Evolutionary conservation across 1,140 invertebrate genomes (phyloP).

Genomic region (Drosophila kurseongensis): DNA sequence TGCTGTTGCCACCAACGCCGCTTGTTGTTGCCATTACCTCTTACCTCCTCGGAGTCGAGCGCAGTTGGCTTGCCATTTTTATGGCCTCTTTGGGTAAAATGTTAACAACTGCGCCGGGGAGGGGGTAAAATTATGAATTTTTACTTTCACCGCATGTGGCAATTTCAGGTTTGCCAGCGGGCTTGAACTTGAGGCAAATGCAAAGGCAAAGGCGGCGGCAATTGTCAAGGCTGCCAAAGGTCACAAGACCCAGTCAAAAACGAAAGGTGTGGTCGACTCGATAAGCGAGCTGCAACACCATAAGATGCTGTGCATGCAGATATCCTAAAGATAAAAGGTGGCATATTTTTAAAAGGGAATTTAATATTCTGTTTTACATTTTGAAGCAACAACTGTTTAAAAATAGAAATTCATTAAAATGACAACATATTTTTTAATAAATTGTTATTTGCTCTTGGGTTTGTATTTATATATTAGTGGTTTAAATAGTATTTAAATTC

Average conservation of each 20-base stretch:
- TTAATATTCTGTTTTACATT: neutral
- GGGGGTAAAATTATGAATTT: conserved; percentile 80
- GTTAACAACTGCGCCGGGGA: conserved; percentile 34
- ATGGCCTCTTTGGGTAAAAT: conserved; percentile 72
- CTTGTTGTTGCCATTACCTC: conserved; percentile 12
- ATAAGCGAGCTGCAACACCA: conserved; percentile 27
- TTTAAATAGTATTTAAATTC: neutral
- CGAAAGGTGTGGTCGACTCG: conserved; percentile 65
- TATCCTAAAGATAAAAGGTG: neutral
- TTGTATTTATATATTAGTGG: too few relatives aligned
- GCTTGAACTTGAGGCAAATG: conserved; percentile 72
- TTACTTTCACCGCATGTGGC: conserved; percentile 84
- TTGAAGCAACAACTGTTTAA: too few relatives aligned
- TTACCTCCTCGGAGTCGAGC: conserved; percentile 31
- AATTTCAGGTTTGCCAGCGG: conserved; percentile 40
- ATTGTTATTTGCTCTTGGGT: too few relatives aligned
- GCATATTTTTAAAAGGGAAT: neutral
- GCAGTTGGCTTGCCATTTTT: conserved; percentile 72
- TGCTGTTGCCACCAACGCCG: conserved; percentile 34
- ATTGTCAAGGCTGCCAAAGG: conserved; percentile 78
- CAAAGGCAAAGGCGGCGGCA: conserved; percentile 35
- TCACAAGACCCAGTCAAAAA: conserved; percentile 33
- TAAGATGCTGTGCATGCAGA: neutral
- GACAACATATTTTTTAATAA: too few relatives aligned
- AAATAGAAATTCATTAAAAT: too few relatives aligned